Evolutionary conservation across 2,888 invertebrate genomes (phyloP).

Genomic region (Lochmaea capreae): DNA sequence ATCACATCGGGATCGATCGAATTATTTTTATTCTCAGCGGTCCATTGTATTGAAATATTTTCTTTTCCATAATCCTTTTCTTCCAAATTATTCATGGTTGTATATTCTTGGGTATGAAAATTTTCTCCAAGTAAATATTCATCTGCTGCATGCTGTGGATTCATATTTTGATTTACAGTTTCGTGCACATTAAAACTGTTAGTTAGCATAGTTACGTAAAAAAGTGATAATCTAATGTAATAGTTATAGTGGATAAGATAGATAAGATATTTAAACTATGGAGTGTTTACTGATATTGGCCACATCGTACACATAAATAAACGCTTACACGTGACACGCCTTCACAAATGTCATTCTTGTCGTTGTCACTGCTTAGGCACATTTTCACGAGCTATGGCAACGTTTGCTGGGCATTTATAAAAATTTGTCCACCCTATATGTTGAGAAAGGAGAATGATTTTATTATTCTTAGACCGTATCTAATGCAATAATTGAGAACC

Average conservation of each 20-base stretch:
- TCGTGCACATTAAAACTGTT: not conserved
- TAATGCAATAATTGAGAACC: too few relatives aligned
- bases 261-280: not conserved
- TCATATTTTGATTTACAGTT: not conserved
- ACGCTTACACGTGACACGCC: conserved; percentile 12
- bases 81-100: conserved; percentile 3
- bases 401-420: too few relatives aligned
- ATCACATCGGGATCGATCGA: not conserved
- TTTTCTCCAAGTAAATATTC: not conserved
- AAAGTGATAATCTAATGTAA: not conserved
- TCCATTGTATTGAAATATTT: not conserved
- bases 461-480: too few relatives aligned
- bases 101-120: not conserved
- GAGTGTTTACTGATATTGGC: conserved; percentile 1
- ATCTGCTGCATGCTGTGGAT: not conserved
- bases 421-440: too few relatives aligned
- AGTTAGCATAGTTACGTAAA: conserved; percentile 12
- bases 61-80: not conserved
- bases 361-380: not conserved
- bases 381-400: not conserved
- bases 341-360: conserved; percentile 1
- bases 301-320: conserved; percentile 15
- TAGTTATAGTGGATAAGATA: not conserved
- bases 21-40: not conserved
- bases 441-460: too few relatives aligned